Base-by-base conservation (phyloP, 2,113 vertebrate genomes). In the Scomber japonicus region DNA sequence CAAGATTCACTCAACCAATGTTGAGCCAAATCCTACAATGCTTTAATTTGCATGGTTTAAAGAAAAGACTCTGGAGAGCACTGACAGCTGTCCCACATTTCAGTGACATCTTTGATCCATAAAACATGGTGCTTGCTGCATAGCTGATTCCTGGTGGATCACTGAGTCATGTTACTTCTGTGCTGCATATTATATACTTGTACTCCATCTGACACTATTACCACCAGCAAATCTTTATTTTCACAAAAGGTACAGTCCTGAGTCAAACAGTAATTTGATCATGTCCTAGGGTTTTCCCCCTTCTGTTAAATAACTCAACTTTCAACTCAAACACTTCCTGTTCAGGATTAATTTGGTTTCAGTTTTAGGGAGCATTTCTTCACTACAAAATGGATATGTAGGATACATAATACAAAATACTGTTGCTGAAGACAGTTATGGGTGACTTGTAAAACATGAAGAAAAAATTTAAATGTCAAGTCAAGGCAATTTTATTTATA, bases 81-180 rank as follows among this genome's bases (percentile, higher is more conserved):
- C 3, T 71, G 78, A 57, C 55, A 54, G 45, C 24, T 13, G 35
- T 57, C 53, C 45, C 31, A 55, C 59, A n/a, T 49, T 11, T 74
- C 57, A 59, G 1, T 15, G 56, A 16, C 45, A 63, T 63, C 66
- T 86, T 63, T 40, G 21, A 67, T 63, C 31, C 46, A 15, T 13
- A 10, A 66, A 60, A 65, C 31, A 21, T 11, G 48, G 57, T 60
- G 60, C 46, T 72, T 63, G 67, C 61, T 54, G 57, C 56, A 62
- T 2, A 49, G 51, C 13, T 50, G 2, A 62, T 69, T 59, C 14
- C 11, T 61, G 45, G 68, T 35, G 17, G 14, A 73, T 55, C 30
- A 60, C 1, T 59, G 40, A 65, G 48, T 15, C 45, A 30, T 19
- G 13, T 14, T 53, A 59, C 24, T 10, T 16, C 2, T 64, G 27